Conservation (phyloP, 2,113 vertebrate species). For the Rhabdornis inornatus region DNA sequence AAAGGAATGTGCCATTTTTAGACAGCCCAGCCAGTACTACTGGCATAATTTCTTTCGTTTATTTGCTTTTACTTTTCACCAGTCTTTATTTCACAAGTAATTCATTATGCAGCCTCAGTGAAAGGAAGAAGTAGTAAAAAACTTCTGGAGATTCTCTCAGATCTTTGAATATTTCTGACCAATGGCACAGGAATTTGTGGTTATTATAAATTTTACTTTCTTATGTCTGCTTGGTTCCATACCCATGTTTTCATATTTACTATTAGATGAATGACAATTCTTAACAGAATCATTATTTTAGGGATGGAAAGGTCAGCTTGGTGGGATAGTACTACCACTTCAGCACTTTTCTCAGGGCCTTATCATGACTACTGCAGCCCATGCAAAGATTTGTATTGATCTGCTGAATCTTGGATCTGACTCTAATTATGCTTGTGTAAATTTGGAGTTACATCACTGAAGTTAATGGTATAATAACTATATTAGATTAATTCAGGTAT, state of each 20-base stretch:
- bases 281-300: background rate
- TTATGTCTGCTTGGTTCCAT: background rate
- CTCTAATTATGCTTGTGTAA: slow-evolving; percentile 38
- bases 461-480: slow-evolving; percentile 20
- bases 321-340: background rate
- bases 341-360: background rate
- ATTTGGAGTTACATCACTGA: slow-evolving; percentile 47
- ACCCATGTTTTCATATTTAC: background rate
- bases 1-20: background rate
- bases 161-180: background rate
- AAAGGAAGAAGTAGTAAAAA: background rate
- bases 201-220: background rate
- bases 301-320: background rate
- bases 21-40: background rate
- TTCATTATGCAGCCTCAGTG: background rate
- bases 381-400: slow-evolving; percentile 38
- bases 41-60: background rate
- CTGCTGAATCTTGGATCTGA: slow-evolving; percentile 13
- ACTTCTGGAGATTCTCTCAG: background rate
- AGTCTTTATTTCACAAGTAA: background rate
- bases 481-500: slow-evolving; percentile 46
- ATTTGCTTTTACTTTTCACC: background rate
- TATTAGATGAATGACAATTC: background rate
- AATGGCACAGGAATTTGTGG: background rate
- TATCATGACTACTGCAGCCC: background rate